Evolutionary conservation across 2,888 invertebrate species (phyloP).

Genomic region (Erynnis tages): DNA sequence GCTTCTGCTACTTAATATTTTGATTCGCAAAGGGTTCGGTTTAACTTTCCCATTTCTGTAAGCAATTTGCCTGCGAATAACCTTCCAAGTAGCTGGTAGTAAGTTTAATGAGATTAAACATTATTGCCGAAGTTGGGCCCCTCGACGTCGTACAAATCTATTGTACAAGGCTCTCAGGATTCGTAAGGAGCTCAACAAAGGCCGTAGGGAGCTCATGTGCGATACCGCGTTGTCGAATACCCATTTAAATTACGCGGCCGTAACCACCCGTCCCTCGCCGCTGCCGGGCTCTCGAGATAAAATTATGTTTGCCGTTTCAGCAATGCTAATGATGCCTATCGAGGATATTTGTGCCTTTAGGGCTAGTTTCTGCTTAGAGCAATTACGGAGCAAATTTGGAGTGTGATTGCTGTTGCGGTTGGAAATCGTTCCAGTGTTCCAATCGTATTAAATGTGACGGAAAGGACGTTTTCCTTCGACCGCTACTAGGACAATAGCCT

Average conservation of each 20-base stretch:
- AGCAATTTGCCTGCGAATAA: constrained; percentile 24
- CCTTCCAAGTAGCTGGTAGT: constrained; percentile 21
- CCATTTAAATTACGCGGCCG: constrained; percentile 20
- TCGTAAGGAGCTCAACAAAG: constrained; percentile 25
- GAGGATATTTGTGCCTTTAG: background rate
- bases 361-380: background rate
- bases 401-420: too few relatives aligned
- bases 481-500: too few relatives aligned
- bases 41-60: constrained; percentile 14
- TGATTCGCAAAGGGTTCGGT: constrained; percentile 19
- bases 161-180: constrained; percentile 25
- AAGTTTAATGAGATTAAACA: constrained; percentile 26
- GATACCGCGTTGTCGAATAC: constrained; percentile 16
- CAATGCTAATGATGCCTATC: background rate
- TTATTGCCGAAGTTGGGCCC: constrained; percentile 24
- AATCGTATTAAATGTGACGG: too few relatives aligned
- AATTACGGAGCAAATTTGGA: too few relatives aligned
- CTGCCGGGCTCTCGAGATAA: constrained; percentile 3
- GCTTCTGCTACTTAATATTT: constrained; percentile 8
- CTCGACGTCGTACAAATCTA: constrained; percentile 23
- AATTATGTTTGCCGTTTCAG: constrained; percentile 21
- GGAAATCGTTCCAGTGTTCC: too few relatives aligned
- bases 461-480: too few relatives aligned
- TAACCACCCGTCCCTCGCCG: constrained; percentile 4
- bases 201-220: constrained; percentile 20